Evolutionary conservation across 2,888 invertebrate genomes (phyloP).

Genomic region (Chirona hameri): DNA sequence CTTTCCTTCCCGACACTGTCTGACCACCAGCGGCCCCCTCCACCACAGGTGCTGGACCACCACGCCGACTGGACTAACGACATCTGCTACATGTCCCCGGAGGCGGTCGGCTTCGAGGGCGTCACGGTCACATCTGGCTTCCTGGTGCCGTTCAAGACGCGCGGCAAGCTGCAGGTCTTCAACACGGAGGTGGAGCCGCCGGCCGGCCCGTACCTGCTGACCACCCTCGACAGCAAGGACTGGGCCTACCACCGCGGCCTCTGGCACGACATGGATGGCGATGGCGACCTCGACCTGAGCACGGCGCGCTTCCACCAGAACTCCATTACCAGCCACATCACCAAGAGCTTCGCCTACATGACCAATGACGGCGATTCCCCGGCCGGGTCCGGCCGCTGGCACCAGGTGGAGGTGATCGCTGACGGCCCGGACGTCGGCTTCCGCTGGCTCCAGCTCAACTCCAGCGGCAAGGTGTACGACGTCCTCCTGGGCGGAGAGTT

Average conservation of each 20-base stretch:
- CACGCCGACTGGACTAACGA: constrained; percentile 43
- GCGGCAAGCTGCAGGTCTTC: constrained; percentile 43
- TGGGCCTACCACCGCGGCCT: constrained; percentile 43
- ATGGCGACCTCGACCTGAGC: constrained; percentile 43
- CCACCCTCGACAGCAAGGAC: constrained; percentile 33
- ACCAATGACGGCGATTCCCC: constrained; percentile 41
- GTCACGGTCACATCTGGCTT: constrained; percentile 44
- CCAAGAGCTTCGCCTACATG: constrained; percentile 41
- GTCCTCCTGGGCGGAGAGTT: constrained; percentile 43
- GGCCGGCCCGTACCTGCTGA: constrained; percentile 36
- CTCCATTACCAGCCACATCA: constrained; percentile 34
- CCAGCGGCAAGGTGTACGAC: constrained; percentile 40
- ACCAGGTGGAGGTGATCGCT: constrained; percentile 40
- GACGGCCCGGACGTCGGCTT: constrained; percentile 43
- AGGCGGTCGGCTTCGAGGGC: constrained; percentile 41
- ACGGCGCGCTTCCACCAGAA: constrained; percentile 41
- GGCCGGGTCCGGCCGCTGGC: constrained; percentile 40
- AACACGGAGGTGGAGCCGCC: constrained; percentile 40
- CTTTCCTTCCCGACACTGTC: neutral
- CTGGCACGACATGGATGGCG: constrained; percentile 44
- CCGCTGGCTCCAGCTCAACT: constrained; percentile 40
- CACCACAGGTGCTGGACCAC: constrained; percentile 37
- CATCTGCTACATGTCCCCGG: constrained; percentile 42
- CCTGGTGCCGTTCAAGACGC: constrained; percentile 43
- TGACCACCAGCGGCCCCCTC: neutral